Evolutionary conservation across 30 jellyfish, hydroid and myxozoan species (phyloP), one percentile per base, ranked within the genome.

Genomic region (Chironex yamaguchii): DNA sequence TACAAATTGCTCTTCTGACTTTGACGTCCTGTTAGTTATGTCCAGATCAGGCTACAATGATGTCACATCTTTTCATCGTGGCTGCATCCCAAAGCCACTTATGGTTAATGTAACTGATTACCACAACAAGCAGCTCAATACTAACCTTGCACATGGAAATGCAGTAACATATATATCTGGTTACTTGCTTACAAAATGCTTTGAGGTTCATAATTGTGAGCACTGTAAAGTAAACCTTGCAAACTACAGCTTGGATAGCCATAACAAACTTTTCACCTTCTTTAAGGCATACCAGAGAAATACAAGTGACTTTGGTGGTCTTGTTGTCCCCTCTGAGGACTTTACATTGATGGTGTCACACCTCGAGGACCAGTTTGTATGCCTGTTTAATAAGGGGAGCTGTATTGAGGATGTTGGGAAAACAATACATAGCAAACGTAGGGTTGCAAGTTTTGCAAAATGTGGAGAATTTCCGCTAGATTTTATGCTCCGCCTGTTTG

Each of bases 231-330:
- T 20, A n/a, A 9, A 6, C 4, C 67, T 52, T 0, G 79, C 36
- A 52, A n/a, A n/a, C n/a, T 78, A 77, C 31, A 77, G 67, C 29
- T 67, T 58, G 17, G 49, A 77, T 51, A 3, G 35, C 1, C 69
- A 77, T n/a, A 29, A 52, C 69, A 20, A 52, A 4, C 79, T 33
- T 13, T 77, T 77, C 24, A 24, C 34, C 20, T 0, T 4, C 49
- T 54, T 54, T 3, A 20, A 54, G 71, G 71, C 71, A 6, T 54
- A 3, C 21, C 11, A 54, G 4, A 54, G 31, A 3, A 32, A 54
- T 32, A 3, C 71, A 32, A 54, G 71, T n/a, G 25, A n/a, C 31
- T 54, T 54, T 54, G 71, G 71, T n/a, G 71, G 71, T 3, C 25
- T 54, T 28, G 71, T 54, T 54, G 6, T 9, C 4, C 71, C 71